Evolutionary conservation across 2,888 invertebrate genomes (phyloP).

Genomic region (Salpingus planirostris): DNA sequence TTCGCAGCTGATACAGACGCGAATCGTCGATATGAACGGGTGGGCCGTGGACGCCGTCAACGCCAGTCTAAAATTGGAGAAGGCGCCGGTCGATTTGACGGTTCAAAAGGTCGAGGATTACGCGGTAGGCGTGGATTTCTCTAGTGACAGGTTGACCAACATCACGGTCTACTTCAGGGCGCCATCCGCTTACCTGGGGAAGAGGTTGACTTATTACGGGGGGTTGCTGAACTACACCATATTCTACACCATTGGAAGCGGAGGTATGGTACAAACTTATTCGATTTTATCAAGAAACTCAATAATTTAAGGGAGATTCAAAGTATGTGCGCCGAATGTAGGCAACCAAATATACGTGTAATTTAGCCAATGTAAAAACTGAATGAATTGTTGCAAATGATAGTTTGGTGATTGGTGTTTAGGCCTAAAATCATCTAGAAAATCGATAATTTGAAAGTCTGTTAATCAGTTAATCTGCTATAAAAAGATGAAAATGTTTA

Average conservation of each 20-base stretch:
- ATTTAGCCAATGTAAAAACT: too few species aligned
- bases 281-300: too few species aligned
- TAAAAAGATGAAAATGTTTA: too few species aligned
- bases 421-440: too few species aligned
- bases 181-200: constrained; percentile 65
- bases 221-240: constrained; percentile 73
- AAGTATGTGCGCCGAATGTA: too few species aligned
- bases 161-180: constrained; percentile 66
- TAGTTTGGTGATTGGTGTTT: too few species aligned
- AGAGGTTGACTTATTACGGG: constrained; percentile 82
- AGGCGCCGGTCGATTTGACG: constrained; percentile 19
- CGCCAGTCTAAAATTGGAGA: constrained; percentile 37
- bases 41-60: constrained; percentile 54
- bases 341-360: too few species aligned
- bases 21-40: constrained; percentile 54
- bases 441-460: too few species aligned
- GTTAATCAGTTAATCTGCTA: too few species aligned
- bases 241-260: constrained; percentile 50
- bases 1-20: constrained; percentile 59
- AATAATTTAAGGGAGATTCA: too few species aligned
- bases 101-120: constrained; percentile 35
- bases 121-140: constrained; percentile 47
- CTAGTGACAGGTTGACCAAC: constrained; percentile 31
- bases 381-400: too few species aligned
- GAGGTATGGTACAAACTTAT: constrained; percentile 17